Evolutionary conservation across 2,797 vertebrate species (phyloP).

Genomic region (Lycodopsis pacificus): DNA sequence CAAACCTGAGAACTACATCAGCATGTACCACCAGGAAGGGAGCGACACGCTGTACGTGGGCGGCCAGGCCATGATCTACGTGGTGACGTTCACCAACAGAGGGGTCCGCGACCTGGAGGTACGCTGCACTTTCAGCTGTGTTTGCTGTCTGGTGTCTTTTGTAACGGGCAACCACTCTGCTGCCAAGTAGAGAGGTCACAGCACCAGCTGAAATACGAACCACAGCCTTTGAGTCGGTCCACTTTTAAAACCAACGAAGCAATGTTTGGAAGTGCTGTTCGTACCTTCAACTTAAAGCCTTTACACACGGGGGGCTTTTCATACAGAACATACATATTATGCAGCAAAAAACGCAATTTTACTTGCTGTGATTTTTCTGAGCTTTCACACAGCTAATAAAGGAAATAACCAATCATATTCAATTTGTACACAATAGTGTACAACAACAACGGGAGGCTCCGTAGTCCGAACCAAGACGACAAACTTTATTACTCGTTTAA

Average conservation of each 20-base stretch:
- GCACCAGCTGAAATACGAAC: not conserved
- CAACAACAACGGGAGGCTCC: too few species aligned
- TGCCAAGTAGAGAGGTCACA: not conserved
- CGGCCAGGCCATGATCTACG: slow-evolving; percentile 80
- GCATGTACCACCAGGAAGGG: slow-evolving; percentile 84
- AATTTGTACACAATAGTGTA: too few species aligned
- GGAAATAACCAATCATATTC: not conserved
- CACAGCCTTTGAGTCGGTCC: not conserved
- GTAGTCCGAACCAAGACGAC: too few species aligned
- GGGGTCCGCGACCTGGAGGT: slow-evolving; percentile 81
- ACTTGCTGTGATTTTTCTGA: not conserved
- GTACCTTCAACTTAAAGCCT: not conserved
- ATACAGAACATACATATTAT: not conserved
- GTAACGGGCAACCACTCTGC: not conserved
- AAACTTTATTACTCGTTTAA: too few species aligned
- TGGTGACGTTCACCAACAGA: slow-evolving; percentile 81
- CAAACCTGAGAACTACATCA: slow-evolving; percentile 83
- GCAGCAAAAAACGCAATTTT: not conserved
- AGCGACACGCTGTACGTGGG: slow-evolving; percentile 84
- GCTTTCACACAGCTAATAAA: too few species aligned
- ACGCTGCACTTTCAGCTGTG: slow-evolving; percentile 11
- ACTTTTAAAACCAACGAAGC: not conserved
- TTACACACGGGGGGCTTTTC: not conserved
- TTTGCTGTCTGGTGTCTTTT: not conserved
- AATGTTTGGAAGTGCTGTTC: not conserved